These are phyloP conservation scores for Craseonycteris thonglongyai DNA, from an alignment of 2,113 vertebrate species.

Conservation along the genomic window DNA sequence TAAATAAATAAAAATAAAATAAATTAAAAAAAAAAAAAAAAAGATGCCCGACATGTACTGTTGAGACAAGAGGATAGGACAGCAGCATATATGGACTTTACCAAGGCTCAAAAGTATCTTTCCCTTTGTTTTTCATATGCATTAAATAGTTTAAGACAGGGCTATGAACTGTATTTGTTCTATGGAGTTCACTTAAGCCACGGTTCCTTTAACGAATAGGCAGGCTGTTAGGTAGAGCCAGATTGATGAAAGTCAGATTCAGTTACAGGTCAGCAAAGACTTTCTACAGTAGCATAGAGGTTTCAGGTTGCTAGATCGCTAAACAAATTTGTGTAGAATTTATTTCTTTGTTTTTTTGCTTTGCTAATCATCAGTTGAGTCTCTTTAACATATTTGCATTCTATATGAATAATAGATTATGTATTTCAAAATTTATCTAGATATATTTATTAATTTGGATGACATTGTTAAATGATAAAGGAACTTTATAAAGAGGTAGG, in stretches of 20 bases:
- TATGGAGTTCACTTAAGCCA: background rate
- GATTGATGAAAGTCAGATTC: background rate
- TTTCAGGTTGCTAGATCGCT: background rate
- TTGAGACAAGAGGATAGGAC: background rate
- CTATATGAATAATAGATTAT: background rate
- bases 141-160: background rate
- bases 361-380: background rate
- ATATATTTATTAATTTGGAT: background rate
- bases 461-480: background rate
- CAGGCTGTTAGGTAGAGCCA: background rate
- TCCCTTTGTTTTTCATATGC: background rate
- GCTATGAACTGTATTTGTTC: background rate
- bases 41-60: background rate
- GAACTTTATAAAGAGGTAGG: background rate
- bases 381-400: background rate
- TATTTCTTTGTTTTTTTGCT: background rate
- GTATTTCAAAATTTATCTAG: background rate
- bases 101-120: background rate
- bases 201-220: background rate
- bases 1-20: no score
- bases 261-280: background rate
- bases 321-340: background rate
- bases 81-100: background rate
- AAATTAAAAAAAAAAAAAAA: no score
- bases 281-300: background rate